Percentiles rank a stretch among this genome's conserved stretches.
These are phyloP conservation scores for Watsonalla cultraria DNA, from an alignment of 2,888 invertebrate genomes.

Conservation along the genomic window DNA sequence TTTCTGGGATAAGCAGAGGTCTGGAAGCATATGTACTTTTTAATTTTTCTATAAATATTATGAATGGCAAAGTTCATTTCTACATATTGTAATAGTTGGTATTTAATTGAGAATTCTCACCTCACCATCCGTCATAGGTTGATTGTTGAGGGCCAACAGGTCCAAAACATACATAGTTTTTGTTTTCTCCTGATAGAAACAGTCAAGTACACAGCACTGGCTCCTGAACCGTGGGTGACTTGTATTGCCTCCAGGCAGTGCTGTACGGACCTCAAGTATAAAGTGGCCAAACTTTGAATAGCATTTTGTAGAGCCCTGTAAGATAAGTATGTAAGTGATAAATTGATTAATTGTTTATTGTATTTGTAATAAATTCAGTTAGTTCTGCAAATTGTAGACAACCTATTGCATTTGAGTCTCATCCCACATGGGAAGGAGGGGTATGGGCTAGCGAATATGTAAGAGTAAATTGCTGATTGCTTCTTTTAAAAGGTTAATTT, in stretches of 20 bases:
- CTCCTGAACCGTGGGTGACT: conserved; percentile 35
- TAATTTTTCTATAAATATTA: too few relatives aligned
- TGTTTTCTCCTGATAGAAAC: conserved; percentile 82
- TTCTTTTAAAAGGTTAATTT: too few relatives aligned
- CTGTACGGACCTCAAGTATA: conserved; percentile 78
- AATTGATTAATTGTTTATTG: too few relatives aligned
- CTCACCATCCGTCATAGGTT: conserved; percentile 85
- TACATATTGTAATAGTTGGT: conserved; percentile 4
- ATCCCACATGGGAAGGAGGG: too few relatives aligned
- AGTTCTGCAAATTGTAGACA: too few relatives aligned
- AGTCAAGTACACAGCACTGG: conserved; percentile 87
- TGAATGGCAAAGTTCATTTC: neutral
- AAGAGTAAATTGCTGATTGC: too few relatives aligned
- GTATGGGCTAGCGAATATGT: too few relatives aligned
- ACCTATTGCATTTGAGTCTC: too few relatives aligned
- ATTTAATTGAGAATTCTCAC: conserved; percentile 60
- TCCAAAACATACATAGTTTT: conserved; percentile 89
- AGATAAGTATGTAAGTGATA: conserved; percentile 11
- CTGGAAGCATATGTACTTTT: too few relatives aligned
- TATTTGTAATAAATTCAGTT: too few relatives aligned
- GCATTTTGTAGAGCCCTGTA: conserved; percentile 83
- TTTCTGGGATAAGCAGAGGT: too few relatives aligned
- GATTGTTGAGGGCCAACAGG: conserved; percentile 88
- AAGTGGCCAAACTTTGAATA: conserved; percentile 82
- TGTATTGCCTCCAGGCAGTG: conserved; percentile 85